Conservation (phyloP, 1,140 invertebrate species). For the Philopotamus ludificatus region DNA sequence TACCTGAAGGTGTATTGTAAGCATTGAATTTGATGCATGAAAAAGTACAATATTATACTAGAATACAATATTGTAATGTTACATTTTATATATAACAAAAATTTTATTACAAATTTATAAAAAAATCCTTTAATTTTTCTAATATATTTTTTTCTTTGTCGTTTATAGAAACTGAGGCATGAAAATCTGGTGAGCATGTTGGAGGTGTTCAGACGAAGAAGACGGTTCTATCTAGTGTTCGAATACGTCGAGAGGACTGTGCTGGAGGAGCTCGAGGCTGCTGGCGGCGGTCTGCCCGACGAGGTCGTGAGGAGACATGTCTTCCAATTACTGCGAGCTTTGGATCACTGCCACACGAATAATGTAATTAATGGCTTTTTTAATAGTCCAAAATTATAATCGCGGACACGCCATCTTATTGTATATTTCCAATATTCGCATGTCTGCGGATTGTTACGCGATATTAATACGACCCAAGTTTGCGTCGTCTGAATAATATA, state of each 20-base stretch:
- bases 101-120: neutral
- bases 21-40: no score
- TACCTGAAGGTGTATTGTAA: no score
- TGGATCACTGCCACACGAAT: constrained; percentile 84
- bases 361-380: constrained; percentile 62
- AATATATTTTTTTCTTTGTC: neutral
- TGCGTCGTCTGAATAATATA: neutral
- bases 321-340: constrained; percentile 78
- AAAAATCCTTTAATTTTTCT: neutral
- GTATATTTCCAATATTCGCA: constrained; percentile 8
- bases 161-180: constrained; percentile 76
- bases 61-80: no score
- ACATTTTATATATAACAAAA: no score
- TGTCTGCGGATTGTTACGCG: constrained; percentile 12
- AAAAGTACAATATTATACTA: no score
- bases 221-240: constrained; percentile 84
- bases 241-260: constrained; percentile 86
- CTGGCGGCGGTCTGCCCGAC: constrained; percentile 68
- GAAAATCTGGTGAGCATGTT: constrained; percentile 87
- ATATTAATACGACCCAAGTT: neutral
- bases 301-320: constrained; percentile 71
- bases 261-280: constrained; percentile 77
- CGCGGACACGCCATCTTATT: neutral
- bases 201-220: constrained; percentile 81
- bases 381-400: neutral